phyloP scores from a whole-genome alignment of 2,797 vertebrate species.

The Dendrocincla tyrannina region DNA sequence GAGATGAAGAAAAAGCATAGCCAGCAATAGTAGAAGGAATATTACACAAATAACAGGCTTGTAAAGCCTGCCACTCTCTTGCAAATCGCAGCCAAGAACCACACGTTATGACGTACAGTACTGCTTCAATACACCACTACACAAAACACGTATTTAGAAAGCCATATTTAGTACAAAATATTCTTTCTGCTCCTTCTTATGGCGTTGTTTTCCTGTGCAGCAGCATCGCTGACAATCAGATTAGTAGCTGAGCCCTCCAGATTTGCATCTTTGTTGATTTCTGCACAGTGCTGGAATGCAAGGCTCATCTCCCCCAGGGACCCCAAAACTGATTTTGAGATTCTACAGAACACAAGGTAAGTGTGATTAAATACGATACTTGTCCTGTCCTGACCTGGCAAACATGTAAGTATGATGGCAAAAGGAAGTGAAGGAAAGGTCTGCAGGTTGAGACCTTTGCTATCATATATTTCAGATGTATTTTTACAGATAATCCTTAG shows the following conservation, averaged over 20 bases:
- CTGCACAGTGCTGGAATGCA: not conserved
- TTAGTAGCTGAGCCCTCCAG: not conserved
- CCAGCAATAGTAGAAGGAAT: not conserved
- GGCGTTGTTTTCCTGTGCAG: not conserved
- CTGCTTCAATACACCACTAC: not conserved
- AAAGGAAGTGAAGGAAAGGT: not conserved
- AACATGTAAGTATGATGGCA: not conserved
- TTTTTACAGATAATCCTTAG: not conserved
- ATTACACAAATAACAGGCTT: slow-evolving; percentile 43
- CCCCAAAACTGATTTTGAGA: not conserved
- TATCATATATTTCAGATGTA: not conserved
- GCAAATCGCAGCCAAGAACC: not conserved
- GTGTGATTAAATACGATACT: not conserved
- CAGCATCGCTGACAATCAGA: not conserved
- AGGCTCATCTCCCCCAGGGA: not conserved
- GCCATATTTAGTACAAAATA: not conserved
- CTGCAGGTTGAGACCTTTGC: not conserved
- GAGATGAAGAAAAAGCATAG: not conserved
- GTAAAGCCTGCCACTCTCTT: not conserved
- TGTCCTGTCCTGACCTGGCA: not conserved
- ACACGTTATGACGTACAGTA: not conserved
- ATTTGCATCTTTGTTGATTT: not conserved
- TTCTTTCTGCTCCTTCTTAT: not conserved
- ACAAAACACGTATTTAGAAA: not conserved
- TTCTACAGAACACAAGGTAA: not conserved